Evolutionary conservation across 2,113 vertebrate genomes (phyloP), one percentile per base, ranked within the genome.

Genomic region (Polypterus senegalus): DNA sequence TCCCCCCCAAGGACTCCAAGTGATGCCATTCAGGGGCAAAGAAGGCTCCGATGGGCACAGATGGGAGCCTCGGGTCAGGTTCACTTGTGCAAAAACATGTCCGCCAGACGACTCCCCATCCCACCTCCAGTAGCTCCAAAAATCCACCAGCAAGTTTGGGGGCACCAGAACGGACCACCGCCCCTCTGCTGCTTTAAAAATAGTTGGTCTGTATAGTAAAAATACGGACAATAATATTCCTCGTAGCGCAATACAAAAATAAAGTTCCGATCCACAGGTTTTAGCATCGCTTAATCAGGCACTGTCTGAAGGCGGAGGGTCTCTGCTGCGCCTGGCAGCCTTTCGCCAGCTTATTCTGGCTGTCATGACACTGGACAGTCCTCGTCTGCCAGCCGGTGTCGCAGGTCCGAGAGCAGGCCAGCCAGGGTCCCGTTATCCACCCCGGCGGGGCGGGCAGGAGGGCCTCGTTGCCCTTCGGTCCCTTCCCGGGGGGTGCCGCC

Each of bases 351-450:
- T 92, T 92, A 43, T 87, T 88, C 5, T 87, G 82, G 3, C 66
- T 77, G 0, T 96, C 91, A 73, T 93, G 92, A 74, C 96, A 99
- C 73, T 97, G 96, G 49, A 99, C 96, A 27, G 91, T 97, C 77
- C 96, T 89, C 61, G 94, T 97, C 77, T 99, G 96, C 96, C 96
- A 99, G 61, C 94, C 94, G 0, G 86, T 92, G 79, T 97, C 91
- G 61, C 96, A 99, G 66, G 94, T 95, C 81, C 93, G 87, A 62
- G 96, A 93, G 66, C 96, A 99, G 57, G 81, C 86, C 54, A 97
- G 90, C 96, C 96, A 99, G 0, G 87, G 70, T 3, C 96, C 96
- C 0, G 89, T 92, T 66, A 91, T 85, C 96, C 96, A 99, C 65
- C 86, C 86, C 1, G 89, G 85, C 3, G 69, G 56, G 0, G 75